phyloP scores from a whole-genome alignment of 2,888 invertebrate genomes.

The Himalopsyche anomala region DNA sequence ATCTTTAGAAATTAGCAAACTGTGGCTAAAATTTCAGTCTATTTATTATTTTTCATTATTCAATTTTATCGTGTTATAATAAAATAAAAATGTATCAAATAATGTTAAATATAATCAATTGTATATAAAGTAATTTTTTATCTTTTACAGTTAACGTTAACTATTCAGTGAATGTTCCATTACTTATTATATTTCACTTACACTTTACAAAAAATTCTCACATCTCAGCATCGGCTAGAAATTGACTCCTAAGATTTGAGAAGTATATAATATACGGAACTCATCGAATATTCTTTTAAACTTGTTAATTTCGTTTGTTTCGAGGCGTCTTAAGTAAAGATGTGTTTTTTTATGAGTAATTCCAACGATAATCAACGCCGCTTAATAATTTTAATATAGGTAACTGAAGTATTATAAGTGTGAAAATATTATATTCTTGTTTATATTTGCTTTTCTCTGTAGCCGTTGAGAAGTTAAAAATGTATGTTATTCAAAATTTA shows the following conservation, averaged over 20 bases:
- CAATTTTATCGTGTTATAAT: neutral
- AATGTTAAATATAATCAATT: neutral
- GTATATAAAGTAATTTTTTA: neutral
- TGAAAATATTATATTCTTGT: neutral
- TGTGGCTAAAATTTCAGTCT: conserved; percentile 10
- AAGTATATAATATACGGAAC: too few relatives aligned
- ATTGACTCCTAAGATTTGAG: too few relatives aligned
- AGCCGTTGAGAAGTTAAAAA: neutral
- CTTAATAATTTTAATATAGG: neutral
- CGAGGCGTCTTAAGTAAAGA: too few relatives aligned
- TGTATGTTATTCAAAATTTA: neutral
- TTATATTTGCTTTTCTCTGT: neutral
- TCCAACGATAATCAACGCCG: neutral
- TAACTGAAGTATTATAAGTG: neutral
- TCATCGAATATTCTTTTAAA: too few relatives aligned
- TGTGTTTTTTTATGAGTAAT: neutral
- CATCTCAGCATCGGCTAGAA: too few relatives aligned
- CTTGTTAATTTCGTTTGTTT: too few relatives aligned
- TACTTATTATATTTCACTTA: too few relatives aligned
- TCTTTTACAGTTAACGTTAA: neutral
- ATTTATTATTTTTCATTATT: neutral
- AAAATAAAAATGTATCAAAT: conserved; percentile 7
- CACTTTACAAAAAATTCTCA: too few relatives aligned
- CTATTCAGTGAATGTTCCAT: neutral
- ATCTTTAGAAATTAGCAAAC: neutral